These are phyloP conservation scores for Catocala nupta DNA, from an alignment of 2,888 invertebrate species.

Conservation along the genomic window DNA sequence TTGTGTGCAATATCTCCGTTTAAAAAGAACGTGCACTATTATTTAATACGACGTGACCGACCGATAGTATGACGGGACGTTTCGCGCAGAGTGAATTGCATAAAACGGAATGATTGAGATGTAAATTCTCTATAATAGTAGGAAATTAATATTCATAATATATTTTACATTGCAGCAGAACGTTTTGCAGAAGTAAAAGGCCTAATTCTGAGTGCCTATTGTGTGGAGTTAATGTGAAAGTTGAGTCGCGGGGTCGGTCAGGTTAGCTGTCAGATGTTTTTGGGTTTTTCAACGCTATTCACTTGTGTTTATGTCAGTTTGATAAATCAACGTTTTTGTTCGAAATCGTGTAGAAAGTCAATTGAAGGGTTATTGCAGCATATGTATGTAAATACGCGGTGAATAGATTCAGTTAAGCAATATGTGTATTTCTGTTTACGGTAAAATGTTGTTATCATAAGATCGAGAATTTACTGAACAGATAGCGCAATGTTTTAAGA, in stretches of 20 bases:
- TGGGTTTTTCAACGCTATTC: conserved; percentile 56
- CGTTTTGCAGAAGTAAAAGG: conserved; percentile 49
- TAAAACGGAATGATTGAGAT: conserved; percentile 60
- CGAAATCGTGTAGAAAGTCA: conserved; percentile 29
- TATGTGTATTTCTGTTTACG: no score
- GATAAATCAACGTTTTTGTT: conserved; percentile 61
- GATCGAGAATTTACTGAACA: no score
- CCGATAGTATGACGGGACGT: conserved; percentile 41
- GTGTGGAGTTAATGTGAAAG: conserved; percentile 68
- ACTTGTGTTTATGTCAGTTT: conserved; percentile 59
- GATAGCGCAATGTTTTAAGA: no score
- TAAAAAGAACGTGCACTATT: conserved; percentile 26
- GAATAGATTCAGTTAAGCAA: no score
- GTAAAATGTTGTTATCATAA: no score
- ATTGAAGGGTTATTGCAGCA: conserved; percentile 15
- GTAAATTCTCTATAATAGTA: conserved; percentile 53
- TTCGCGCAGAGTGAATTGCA: conserved; percentile 38
- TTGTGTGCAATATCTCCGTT: conserved; percentile 31
- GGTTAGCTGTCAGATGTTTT: conserved; percentile 68
- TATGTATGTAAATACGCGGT: conserved; percentile 6
- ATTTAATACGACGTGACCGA: conserved; percentile 31
- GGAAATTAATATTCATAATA: conserved; percentile 60
- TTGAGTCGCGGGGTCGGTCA: conserved; percentile 61
- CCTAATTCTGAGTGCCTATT: conserved; percentile 65
- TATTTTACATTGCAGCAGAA: conserved; percentile 30